phyloP scores from a whole-genome alignment of 2,797 vertebrate species.

The Nannoperca obscura region DNA sequence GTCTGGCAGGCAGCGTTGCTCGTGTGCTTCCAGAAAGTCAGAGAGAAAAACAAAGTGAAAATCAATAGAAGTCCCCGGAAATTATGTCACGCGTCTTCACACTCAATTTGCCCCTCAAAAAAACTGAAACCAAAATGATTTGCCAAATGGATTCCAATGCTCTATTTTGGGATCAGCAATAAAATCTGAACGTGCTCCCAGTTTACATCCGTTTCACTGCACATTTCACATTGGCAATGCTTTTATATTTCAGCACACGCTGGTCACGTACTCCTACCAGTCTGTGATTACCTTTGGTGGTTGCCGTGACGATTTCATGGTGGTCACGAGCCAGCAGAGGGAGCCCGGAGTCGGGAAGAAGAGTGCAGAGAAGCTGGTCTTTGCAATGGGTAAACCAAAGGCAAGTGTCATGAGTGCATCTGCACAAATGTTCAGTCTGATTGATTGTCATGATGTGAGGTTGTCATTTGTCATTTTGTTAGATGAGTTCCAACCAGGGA shows the following conservation, averaged over 20 bases:
- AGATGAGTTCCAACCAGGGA: neutral
- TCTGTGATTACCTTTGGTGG: constrained; percentile 95
- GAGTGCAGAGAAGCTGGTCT: constrained; percentile 91
- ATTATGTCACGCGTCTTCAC: constrained; percentile 52
- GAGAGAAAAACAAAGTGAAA: constrained; percentile 45
- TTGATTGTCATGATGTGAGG: neutral
- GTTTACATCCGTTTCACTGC: constrained; percentile 36
- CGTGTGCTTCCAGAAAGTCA: constrained; percentile 31
- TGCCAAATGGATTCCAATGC: constrained; percentile 24
- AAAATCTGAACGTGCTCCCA: constrained; percentile 15
- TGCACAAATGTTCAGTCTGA: neutral
- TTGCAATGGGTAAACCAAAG: constrained; percentile 92
- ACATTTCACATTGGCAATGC: constrained; percentile 32
- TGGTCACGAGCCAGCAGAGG: constrained; percentile 90
- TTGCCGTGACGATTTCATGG: constrained; percentile 94
- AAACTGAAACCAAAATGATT: constrained; percentile 46
- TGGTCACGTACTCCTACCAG: constrained; percentile 88
- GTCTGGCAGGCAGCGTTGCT: constrained; percentile 54
- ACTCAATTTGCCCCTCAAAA: constrained; percentile 48
- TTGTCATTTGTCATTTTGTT: constrained; percentile 4
- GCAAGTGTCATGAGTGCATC: constrained; percentile 72
- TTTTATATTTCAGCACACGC: constrained; percentile 86
- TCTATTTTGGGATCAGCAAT: constrained; percentile 29
- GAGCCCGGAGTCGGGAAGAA: constrained; percentile 89
- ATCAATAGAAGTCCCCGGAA: constrained; percentile 43